Evolutionary conservation across 2,888 invertebrate species (phyloP), one percentile per base, ranked within the genome.

Genomic region (Sinelater perroti): DNA sequence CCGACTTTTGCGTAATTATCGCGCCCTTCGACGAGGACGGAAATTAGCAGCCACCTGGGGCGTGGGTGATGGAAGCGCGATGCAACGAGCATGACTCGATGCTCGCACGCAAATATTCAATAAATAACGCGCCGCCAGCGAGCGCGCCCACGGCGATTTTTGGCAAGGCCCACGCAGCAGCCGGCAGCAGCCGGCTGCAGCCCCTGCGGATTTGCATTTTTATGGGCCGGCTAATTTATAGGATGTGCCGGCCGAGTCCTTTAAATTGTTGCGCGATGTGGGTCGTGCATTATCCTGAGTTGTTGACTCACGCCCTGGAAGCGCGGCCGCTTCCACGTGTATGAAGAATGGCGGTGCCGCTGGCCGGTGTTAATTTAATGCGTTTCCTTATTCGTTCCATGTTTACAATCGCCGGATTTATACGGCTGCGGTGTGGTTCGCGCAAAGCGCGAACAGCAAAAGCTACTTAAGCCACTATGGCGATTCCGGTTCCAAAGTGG

Each of bases 51-150:
- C 35, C 45, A 46, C 36, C 42, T 42, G 13, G 18, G 40, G 50
- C 36, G 50, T 56, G 56, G 50, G 50, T 36, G 45, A 31, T 13
- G 42, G 21, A 51, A 44, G 38, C 44, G 18, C 46, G 42, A 50
- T 44, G 44, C 51, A 51, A 36, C 42, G 45, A 44, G 28, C 44
- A 51, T 51, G 35, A 28, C 38, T 55, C 42, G 30, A 26, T 45
- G 31, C 56, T 56, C 54, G 56, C 61, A 64, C 62, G 63, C 58
- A 64, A 66, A 64, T 66, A 64, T 64, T 66, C 65, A 64, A 66
- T 64, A 64, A 66, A 66, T 64, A 62, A 66, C 61, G 54, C 52
- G 50, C 44, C 28, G 24, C 40, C 24, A 28, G 28, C 53, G 54
- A 53, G 59, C 57, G 64, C 65, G 61, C 65, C 64, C 50, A 66